A percentile compares a stretch with the other conserved stretches of the same genome.
Conservation (phyloP, 2,888 invertebrate genomes). For the Melinopterus prodromus region DNA sequence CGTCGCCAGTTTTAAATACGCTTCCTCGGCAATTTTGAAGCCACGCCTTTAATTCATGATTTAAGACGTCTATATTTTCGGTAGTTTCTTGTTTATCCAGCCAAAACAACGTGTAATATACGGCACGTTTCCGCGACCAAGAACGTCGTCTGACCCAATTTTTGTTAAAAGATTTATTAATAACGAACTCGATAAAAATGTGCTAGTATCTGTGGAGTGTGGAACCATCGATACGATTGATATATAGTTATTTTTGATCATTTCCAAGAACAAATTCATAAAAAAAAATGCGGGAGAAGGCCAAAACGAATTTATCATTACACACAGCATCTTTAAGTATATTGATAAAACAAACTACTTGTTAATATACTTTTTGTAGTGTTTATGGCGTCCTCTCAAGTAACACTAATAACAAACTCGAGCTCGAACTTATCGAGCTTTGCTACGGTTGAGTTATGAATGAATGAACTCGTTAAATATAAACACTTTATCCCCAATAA, state of each 20-base stretch:
- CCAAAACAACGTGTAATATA: not conserved
- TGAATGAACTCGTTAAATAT: not conserved
- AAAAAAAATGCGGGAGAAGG: not conserved
- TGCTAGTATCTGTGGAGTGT: not conserved
- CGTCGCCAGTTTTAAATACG: not conserved
- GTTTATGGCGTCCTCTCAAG: not conserved
- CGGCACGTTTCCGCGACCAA: not conserved
- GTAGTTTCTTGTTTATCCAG: not conserved
- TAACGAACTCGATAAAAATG: not conserved
- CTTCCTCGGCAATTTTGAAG: not conserved
- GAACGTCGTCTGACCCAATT: not conserved
- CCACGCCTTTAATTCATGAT: not conserved
- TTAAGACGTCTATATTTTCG: not conserved
- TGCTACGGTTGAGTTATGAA: not conserved
- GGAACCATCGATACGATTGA: not conserved
- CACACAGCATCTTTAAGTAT: no score
- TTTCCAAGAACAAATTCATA: not conserved
- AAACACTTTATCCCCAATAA: slow-evolving; percentile 4
- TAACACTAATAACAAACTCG: not conserved
- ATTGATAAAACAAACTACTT: not conserved
- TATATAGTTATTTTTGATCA: not conserved
- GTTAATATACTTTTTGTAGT: not conserved
- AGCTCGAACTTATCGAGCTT: not conserved
- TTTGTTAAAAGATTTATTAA: not conserved
- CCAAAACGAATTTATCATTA: no score